These are phyloP conservation scores for Drosophila fungiperda DNA, from an alignment of 2,888 invertebrate genomes.

Conservation along the genomic window DNA sequence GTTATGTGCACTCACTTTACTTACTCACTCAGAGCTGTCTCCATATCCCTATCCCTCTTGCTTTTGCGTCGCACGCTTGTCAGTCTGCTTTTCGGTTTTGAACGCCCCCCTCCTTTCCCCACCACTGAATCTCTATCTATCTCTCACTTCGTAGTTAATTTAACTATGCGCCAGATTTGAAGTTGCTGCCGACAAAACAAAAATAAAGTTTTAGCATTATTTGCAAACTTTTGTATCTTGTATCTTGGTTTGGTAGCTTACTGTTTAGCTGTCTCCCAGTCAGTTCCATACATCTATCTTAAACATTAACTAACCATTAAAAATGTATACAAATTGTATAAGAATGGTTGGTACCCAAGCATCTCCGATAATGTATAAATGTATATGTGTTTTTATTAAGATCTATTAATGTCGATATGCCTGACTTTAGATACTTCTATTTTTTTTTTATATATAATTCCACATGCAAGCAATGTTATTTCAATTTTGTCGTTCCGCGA, in stretches of 20 bases:
- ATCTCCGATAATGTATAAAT: neutral
- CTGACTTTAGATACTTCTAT: neutral
- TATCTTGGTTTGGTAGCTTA: neutral
- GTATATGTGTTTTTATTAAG: neutral
- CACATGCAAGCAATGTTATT: neutral
- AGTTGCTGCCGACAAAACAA: constrained; percentile 12
- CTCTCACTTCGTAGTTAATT: constrained; percentile 12
- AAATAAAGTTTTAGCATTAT: neutral
- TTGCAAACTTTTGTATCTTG: constrained; percentile 18
- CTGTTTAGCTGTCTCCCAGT: neutral
- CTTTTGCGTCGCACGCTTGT: neutral
- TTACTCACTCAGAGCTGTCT: neutral
- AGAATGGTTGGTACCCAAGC: neutral
- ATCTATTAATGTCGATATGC: neutral
- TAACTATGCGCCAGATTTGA: constrained; percentile 36
- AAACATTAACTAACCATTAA: neutral
- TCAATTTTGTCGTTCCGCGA: neutral
- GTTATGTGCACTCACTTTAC: constrained; percentile 37
- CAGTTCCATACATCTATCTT: neutral
- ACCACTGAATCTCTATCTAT: neutral
- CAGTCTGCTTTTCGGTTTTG: neutral
- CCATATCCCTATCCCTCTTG: neutral
- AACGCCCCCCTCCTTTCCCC: neutral
- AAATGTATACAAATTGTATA: neutral
- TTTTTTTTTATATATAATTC: neutral